Conservation (phyloP, 2,888 invertebrate species). For the Phanerotoma sp. region DNA sequence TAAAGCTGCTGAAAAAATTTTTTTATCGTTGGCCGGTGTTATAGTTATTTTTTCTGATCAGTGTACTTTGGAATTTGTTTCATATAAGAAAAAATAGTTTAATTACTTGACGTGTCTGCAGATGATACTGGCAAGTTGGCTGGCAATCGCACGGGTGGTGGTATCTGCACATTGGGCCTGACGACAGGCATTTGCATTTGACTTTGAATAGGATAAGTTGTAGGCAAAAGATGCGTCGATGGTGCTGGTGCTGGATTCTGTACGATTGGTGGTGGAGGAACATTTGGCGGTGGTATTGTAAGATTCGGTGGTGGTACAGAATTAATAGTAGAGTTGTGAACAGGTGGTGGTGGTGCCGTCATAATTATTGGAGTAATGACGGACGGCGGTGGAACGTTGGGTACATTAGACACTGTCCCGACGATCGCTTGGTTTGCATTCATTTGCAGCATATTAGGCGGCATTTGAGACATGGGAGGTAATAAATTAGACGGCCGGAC, state of each 20-base stretch:
- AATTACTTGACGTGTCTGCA: conserved; percentile 48
- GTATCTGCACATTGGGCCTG: conserved; percentile 49
- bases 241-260: conserved; percentile 35
- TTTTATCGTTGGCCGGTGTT: too few relatives aligned
- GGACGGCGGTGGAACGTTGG: conserved; percentile 47
- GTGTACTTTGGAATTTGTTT: too few relatives aligned
- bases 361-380: conserved; percentile 49
- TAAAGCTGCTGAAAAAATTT: too few relatives aligned
- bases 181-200: conserved; percentile 48
- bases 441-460: conserved; percentile 46
- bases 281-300: conserved; percentile 58
- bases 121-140: conserved; percentile 37
- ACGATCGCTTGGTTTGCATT: conserved; percentile 43
- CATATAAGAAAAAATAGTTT: too few relatives aligned
- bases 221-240: conserved; percentile 41
- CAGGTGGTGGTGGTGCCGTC: conserved; percentile 46
- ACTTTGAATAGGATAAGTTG: conserved; percentile 47
- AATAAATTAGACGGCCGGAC: conserved; percentile 45
- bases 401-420: conserved; percentile 42
- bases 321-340: conserved; percentile 46
- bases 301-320: conserved; percentile 52
- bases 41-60: too few relatives aligned
- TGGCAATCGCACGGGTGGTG: conserved; percentile 47
- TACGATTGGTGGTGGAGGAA: conserved; percentile 42
- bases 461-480: conserved; percentile 50